A percentile compares a stretch with the other conserved stretches of the same genome.
Evolutionary conservation across 2,797 vertebrate genomes (phyloP).

Genomic region (Rhinophrynus dorsalis): DNA sequence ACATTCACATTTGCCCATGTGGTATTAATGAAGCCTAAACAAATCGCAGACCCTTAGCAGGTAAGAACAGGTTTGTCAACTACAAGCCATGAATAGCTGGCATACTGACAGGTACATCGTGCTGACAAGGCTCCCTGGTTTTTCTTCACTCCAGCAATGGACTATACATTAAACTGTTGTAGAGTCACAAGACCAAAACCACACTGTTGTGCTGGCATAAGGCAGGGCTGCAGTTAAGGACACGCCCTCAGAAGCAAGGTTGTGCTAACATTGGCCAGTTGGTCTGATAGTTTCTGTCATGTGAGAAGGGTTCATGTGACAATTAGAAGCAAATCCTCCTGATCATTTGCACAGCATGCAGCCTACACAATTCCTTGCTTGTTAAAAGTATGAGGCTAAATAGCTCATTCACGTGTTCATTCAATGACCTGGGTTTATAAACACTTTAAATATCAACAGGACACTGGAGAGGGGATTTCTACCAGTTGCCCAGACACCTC

Average conservation of each 20-base stretch:
- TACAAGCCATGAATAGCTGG: no score
- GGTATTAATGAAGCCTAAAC: neutral
- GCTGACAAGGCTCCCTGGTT: neutral
- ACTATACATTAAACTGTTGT: slow-evolving; percentile 64
- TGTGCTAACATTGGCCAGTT: slow-evolving; percentile 22
- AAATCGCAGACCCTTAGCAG: neutral
- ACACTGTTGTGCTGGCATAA: slow-evolving; percentile 61
- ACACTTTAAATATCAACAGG: no score
- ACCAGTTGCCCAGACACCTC: no score
- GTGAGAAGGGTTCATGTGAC: slow-evolving; percentile 31
- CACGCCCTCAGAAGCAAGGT: slow-evolving; percentile 18
- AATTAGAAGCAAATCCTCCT: neutral
- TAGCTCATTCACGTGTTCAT: no score
- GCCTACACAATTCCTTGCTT: neutral
- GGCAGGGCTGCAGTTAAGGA: slow-evolving; percentile 54
- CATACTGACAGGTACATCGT: slow-evolving; percentile 21
- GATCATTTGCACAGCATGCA: neutral
- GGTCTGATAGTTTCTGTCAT: slow-evolving; percentile 19
- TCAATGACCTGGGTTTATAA: no score
- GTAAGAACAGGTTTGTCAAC: neutral
- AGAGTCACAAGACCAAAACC: slow-evolving; percentile 71
- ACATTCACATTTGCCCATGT: no score
- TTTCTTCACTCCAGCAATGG: slow-evolving; percentile 54
- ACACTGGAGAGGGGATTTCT: no score
- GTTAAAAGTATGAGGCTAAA: no score